phyloP scores from a whole-genome alignment of 1,140 invertebrate genomes.

The Bombus pyrosoma region DNA sequence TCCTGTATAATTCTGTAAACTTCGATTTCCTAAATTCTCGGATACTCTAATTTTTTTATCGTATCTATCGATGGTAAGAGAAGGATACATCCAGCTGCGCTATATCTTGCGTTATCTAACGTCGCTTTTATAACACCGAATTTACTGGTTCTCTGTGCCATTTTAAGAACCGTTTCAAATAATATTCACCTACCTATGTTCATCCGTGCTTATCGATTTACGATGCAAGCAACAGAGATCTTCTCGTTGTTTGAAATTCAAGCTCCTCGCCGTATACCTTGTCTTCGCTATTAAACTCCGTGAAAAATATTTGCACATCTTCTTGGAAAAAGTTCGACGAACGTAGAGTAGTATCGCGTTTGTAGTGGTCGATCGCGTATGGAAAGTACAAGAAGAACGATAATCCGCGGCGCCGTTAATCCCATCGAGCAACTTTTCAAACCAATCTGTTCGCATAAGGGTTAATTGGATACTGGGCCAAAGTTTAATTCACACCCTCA shows the following conservation, averaged over 20 bases:
- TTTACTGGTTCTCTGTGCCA: too few relatives aligned
- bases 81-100: too few relatives aligned
- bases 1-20: too few relatives aligned
- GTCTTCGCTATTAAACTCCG: background rate
- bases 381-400: background rate
- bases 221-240: background rate
- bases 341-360: too few relatives aligned
- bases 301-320: background rate
- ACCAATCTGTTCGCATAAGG: conserved; percentile 56
- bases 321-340: background rate
- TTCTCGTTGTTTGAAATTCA: background rate
- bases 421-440: conserved; percentile 21
- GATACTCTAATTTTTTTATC: too few relatives aligned
- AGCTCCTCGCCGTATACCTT: background rate
- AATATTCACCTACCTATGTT: background rate
- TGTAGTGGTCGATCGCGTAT: background rate
- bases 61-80: too few relatives aligned
- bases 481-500: conserved; percentile 75
- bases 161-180: background rate
- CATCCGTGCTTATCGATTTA: background rate
- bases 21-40: too few relatives aligned
- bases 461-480: conserved; percentile 72
- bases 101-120: too few relatives aligned
- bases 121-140: too few relatives aligned
- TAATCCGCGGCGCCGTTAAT: conserved; percentile 1